Evolutionary conservation across 2,113 vertebrate species (phyloP).

Genomic region (Brachyistius frenatus): DNA sequence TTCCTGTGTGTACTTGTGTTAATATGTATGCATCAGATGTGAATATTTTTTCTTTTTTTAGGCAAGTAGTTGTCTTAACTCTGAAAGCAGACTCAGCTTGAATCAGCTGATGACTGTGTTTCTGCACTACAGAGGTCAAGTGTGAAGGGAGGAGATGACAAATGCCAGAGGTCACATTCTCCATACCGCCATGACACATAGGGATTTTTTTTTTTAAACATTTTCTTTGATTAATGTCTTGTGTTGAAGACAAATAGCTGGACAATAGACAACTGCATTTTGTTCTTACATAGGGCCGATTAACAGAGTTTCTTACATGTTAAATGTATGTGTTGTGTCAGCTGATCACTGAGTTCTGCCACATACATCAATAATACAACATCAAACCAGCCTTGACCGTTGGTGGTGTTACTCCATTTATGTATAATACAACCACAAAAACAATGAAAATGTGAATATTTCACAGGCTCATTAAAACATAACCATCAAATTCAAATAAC

Average conservation of each 20-base stretch:
- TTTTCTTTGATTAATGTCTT: not conserved
- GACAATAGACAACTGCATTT: not conserved
- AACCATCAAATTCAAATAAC: not conserved
- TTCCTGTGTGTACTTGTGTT: too few species aligned
- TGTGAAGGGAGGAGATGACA: not conserved
- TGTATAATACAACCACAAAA: not conserved
- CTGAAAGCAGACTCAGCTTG: not conserved
- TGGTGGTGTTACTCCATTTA: not conserved
- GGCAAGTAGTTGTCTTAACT: too few species aligned
- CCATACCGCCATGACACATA: too few species aligned
- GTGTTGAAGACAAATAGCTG: not conserved
- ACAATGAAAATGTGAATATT: not conserved
- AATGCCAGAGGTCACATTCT: not conserved
- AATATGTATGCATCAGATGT: too few species aligned
- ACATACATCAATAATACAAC: slow-evolving; percentile 28
- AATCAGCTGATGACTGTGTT: slow-evolving; percentile 21
- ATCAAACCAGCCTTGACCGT: not conserved
- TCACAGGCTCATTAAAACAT: not conserved
- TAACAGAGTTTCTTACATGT: not conserved
- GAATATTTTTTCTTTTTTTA: too few species aligned
- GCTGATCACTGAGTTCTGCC: not conserved
- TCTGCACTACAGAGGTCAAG: not conserved
- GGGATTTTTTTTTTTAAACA: not conserved
- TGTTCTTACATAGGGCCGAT: not conserved
- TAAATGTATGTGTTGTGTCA: not conserved